Percentiles rank a stretch among this genome's conserved stretches.
Conservation (phyloP, 2,797 vertebrate genomes). For the Cuniculus paca region DNA sequence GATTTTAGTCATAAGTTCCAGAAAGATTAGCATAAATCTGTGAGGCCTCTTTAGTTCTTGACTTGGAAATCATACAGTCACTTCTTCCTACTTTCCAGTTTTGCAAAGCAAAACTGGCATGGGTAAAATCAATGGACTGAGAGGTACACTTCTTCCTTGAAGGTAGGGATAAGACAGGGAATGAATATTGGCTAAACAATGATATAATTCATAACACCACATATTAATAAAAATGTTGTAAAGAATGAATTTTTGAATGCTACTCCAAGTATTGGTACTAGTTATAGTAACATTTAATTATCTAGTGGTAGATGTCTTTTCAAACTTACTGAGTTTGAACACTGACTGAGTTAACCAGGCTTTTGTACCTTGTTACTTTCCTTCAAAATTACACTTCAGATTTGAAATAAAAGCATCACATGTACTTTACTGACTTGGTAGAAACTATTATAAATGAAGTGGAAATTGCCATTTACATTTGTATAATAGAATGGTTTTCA, state of each 20-base stretch:
- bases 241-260: conserved; percentile 6
- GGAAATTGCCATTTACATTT: conserved; percentile 14
- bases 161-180: neutral
- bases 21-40: neutral
- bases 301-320: neutral
- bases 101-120: conserved; percentile 29
- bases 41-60: neutral
- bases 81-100: neutral
- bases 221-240: conserved; percentile 56
- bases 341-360: conserved; percentile 15
- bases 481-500: neutral
- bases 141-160: neutral
- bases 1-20: neutral
- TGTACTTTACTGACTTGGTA: neutral
- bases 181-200: neutral
- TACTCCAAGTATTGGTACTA: neutral
- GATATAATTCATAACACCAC: neutral
- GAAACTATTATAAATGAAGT: conserved; percentile 20
- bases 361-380: neutral
- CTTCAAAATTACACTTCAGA: conserved; percentile 1
- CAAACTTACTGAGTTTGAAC: conserved; percentile 1
- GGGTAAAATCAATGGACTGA: neutral
- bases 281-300: conserved; percentile 35
- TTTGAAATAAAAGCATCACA: neutral
- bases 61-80: neutral